Base-by-base conservation (phyloP, 1,140 invertebrate genomes). In the Macrosteles quadrilineatus region DNA sequence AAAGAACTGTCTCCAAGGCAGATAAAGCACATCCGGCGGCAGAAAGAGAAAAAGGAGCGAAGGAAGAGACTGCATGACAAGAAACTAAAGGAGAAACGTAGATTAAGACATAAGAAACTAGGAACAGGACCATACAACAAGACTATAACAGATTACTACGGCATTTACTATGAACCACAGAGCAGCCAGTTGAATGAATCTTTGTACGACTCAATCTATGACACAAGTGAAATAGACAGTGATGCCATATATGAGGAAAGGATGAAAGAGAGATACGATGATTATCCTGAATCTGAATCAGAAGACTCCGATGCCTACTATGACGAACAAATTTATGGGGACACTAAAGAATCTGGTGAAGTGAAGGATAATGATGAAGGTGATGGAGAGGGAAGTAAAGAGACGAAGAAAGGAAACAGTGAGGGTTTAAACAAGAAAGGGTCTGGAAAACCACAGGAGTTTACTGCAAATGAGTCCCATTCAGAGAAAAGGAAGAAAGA, bases 81-180 rank as follows among this genome's bases (percentile, higher is more conserved):
- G 47, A 50, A 21, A 19, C 21, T 50, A n/a, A 50, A 50, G n/a
- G 47, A 50, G n/a, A 50, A 50, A 21, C 6, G 47, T 3, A 6
- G 47, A 4, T 21, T 50, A 4, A 50, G 47, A 50, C 47, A 50
- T n/a, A 50, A 50, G n/a, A 50, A 50, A 50, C 14, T 50, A n/a
- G 47, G 47, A 6, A 50, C 47, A 9, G 47, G 47, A 21, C 47
- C 47, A 11, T 50, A 50, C 47, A 50, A 50, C n/a, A 50, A 50
- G 47, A 50, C 47, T n/a, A 50, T 50, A 3, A 19, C n/a, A 19
- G 47, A 50, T 50, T 50, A 50, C 47, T 50, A 50, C n/a, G 47
- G 47, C 6, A 21, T 50, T 21, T 50, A 50, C n/a, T 50, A 19
- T 50, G 47, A 50, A 4, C 47, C 47, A 3, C 47, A 4, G 4